Evolutionary conservation across 2,113 vertebrate species (phyloP).

Genomic region (Poeciliopsis retropinna): DNA sequence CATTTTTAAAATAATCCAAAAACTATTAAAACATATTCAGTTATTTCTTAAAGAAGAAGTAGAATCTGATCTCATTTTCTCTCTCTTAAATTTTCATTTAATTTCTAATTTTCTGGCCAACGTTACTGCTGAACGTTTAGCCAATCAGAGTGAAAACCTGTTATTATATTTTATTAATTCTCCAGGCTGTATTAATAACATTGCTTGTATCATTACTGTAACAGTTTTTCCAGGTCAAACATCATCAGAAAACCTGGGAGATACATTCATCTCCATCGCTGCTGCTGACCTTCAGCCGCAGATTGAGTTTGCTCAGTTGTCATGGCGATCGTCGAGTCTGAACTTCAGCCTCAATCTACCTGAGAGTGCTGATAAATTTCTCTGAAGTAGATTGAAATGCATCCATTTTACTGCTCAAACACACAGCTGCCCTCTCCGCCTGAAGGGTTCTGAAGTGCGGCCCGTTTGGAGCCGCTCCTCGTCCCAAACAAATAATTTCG

Average conservation of each 20-base stretch:
- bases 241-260: background rate
- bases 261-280: background rate
- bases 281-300: background rate
- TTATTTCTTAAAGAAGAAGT: no score
- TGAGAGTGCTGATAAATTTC: background rate
- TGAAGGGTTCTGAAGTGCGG: background rate
- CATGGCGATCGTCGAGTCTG: conserved; percentile 14
- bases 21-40: no score
- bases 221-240: background rate
- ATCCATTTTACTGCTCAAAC: background rate
- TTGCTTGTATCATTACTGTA: background rate
- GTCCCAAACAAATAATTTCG: background rate
- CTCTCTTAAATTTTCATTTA: no score
- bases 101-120: no score
- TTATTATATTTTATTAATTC: no score
- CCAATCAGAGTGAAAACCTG: no score
- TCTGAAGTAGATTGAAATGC: background rate
- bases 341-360: background rate
- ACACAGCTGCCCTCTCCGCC: background rate
- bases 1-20: no score
- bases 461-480: background rate
- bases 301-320: conserved; percentile 19
- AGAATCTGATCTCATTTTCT: no score
- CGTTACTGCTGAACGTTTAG: no score
- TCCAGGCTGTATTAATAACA: background rate